Evolutionary conservation across 1,140 invertebrate species (phyloP), one percentile per base, ranked within the genome.

Genomic region (Nephotettix cincticeps): DNA sequence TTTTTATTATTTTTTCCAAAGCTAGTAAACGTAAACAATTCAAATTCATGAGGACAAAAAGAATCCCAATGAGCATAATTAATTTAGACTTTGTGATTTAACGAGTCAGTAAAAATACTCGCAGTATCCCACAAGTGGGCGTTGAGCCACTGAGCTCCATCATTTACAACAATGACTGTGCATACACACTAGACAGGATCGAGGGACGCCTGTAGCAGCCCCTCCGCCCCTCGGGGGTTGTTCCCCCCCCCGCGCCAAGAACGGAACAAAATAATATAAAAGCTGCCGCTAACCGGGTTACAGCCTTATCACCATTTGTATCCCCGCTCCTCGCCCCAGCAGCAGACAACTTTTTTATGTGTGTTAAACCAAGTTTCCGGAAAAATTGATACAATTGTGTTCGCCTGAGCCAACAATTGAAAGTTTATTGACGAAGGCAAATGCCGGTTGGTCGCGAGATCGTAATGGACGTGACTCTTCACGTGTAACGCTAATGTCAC

Each of bases 231-330:
- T 3, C 6, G 64, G 64, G 64, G 19, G 61, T 23, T 67, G n/a
- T 43, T 67, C 19, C 36, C 32, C 40, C 63, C 63, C 29, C 29
- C 36, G 27, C 25, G 27, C 40, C 32, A 67, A 67, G 64, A 67
- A 67, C 64, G 64, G 40, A 67, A 67, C 64, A 67, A 67, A 67
- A 67, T 67, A 67, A 67, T 67, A 67, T 67, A 67, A 67, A 67
- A 67, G 64, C 64, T 45, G 32, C 64, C 64, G 32, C 64, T 67
- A 67, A 67, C 64, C 40, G 19, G 17, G 64, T 67, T 67, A 67
- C 64, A 25, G 23, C 64, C 64, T 67, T 67, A 67, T 67, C 64
- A 67, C 64, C 64, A 67, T 67, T 67, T 67, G 64, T 67, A 67
- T 43, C 30, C 64, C 64, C 64, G n/a, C 30, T 32, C 9, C 61